Evolutionary conservation across 35 echinoderm and acorn worm species (phyloP).

Genomic region (Heliocidaris erythrogramma): DNA sequence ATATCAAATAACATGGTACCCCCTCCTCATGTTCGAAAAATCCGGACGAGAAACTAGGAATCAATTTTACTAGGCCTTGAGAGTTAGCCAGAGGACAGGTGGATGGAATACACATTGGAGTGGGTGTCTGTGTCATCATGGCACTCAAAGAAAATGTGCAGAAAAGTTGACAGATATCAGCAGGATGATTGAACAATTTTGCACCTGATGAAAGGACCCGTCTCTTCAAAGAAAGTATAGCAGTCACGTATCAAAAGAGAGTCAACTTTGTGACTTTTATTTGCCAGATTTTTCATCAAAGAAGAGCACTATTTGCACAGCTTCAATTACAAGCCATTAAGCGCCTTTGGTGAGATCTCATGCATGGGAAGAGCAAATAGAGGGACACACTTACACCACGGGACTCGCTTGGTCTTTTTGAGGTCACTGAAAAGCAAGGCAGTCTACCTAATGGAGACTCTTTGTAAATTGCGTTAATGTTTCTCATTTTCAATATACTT

Average conservation of each 20-base stretch:
- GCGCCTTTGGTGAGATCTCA: background rate
- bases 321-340: conserved; percentile 12
- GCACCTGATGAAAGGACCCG: background rate
- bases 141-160: background rate
- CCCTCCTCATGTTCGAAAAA: no score
- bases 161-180: background rate
- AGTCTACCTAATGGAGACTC: background rate
- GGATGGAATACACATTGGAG: background rate
- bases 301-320: conserved; percentile 8
- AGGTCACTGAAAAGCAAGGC: background rate
- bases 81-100: no score
- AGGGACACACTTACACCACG: background rate
- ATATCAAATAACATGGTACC: no score
- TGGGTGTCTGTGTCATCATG: background rate
- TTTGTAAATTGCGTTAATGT: background rate
- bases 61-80: no score
- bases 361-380: background rate
- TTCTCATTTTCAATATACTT: background rate
- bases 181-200: background rate
- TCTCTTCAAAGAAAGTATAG: background rate
- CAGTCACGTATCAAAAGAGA: background rate
- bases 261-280: background rate
- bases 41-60: no score
- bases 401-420: background rate
- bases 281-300: background rate